Evolutionary conservation across 2,113 vertebrate species (phyloP).

Genomic region (Myocastor coypus): DNA sequence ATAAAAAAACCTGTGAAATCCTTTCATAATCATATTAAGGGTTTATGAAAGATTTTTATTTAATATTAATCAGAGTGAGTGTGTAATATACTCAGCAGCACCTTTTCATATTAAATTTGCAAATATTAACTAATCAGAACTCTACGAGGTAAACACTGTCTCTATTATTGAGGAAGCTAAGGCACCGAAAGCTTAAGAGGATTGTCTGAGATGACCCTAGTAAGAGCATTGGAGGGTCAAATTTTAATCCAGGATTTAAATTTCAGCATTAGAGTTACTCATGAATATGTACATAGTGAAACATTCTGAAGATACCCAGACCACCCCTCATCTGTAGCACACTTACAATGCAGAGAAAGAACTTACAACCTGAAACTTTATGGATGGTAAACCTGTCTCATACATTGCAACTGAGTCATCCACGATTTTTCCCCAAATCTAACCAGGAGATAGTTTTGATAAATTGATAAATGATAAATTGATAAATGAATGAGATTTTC

Average conservation of each 20-base stretch:
- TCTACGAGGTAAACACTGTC: neutral
- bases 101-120: neutral
- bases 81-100: neutral
- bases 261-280: neutral
- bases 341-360: neutral
- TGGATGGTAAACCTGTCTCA: neutral
- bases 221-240: neutral
- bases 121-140: neutral
- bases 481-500: neutral
- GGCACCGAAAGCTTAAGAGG: neutral
- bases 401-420: neutral
- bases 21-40: neutral
- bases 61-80: neutral
- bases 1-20: neutral
- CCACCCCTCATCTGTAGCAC: neutral
- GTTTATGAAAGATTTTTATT: neutral
- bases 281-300: neutral
- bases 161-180: neutral
- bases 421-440: neutral
- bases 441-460: neutral
- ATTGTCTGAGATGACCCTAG: neutral
- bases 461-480: too few relatives aligned
- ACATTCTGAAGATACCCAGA: neutral
- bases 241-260: neutral
- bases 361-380: rapidly evolving